Evolutionary conservation across 1,140 invertebrate species (phyloP).

Genomic region (Pseudomyrmex dendroicus): DNA sequence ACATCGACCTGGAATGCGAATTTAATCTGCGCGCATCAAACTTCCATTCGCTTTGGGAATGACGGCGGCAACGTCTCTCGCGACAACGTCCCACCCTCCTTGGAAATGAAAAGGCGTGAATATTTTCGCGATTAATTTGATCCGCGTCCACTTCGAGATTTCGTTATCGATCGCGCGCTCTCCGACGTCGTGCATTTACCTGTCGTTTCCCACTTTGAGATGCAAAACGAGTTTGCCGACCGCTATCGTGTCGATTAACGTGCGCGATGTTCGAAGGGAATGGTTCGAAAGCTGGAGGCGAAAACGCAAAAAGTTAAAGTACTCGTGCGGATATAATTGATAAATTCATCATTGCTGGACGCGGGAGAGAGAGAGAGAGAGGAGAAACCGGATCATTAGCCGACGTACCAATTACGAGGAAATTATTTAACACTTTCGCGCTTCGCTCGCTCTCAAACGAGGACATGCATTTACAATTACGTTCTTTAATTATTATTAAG

Average conservation of each 20-base stretch:
- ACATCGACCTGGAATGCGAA: constrained; percentile 58
- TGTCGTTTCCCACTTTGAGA: constrained; percentile 61
- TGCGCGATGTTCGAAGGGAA: constrained; percentile 25
- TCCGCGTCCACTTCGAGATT: constrained; percentile 17
- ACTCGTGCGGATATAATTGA: constrained; percentile 40
- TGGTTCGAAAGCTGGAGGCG: neutral
- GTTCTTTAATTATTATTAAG: constrained; percentile 55
- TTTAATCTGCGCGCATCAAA: constrained; percentile 61
- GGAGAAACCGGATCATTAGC: constrained; percentile 31
- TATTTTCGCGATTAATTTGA: constrained; percentile 52
- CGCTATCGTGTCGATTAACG: constrained; percentile 48
- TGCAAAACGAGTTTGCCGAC: constrained; percentile 60
- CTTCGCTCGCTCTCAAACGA: constrained; percentile 25
- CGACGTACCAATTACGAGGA: constrained; percentile 24
- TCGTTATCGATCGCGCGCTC: constrained; percentile 38
- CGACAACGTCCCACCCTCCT: constrained; percentile 8
- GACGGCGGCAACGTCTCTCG: constrained; percentile 7
- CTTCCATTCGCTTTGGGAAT: constrained; percentile 53
- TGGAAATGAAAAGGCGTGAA: constrained; percentile 42
- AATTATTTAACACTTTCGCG: constrained; percentile 51
- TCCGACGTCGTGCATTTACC: constrained; percentile 46
- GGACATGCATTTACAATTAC: constrained; percentile 44
- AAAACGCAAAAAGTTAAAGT: constrained; percentile 46
- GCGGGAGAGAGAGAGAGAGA: neutral
- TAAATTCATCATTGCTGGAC: constrained; percentile 32